Base-by-base conservation (phyloP, 2,113 vertebrate species). In the Tiliqua scincoides region DNA sequence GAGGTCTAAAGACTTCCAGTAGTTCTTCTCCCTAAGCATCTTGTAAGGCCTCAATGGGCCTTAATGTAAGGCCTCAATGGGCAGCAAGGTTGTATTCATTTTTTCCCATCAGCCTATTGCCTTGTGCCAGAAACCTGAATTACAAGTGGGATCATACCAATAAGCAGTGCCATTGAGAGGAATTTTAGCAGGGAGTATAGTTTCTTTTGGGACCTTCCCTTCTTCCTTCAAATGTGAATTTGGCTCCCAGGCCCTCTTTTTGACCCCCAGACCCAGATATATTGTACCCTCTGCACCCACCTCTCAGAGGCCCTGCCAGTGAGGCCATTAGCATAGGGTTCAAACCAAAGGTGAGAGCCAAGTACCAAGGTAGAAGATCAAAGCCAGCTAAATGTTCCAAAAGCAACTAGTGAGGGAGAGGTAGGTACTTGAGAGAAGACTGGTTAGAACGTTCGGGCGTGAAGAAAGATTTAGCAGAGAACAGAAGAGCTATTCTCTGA, bases 1-100 rank as follows among this genome's bases (percentile, higher is more conserved):
- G 0, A 12, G 65, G 25, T 85, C 81, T 67, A 81, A 25, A 68
- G 12, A 23, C 71, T 88, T 57, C 71, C 1, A 0, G 52, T 35
- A 72, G 80, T 68, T 75, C 81, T 74, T 74, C 27, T 21, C n/a
- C 67, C 67, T n/a, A 30, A 30, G 8, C 71, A 73, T 40, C 9
- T 43, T 74, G 21, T 43, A 27, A 25, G 40, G 40, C 37, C 40
- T 73, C 71, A 73, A 73, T 20, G 40, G 25, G 40, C 20, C 43
- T 25, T 10, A 25, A 4, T 21, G 71, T 27, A 27, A 25, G 40
- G 40, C 37, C 40, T 73, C 71, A 73, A 73, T 20, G 40, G 25
- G 40, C 20, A 73, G 9, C 21, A 25, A 4, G 40, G 72, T 48
- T 20, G 18, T 8, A 18, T 37, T 37, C 11, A 25, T 68, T 74